Conservation (phyloP, 2,113 vertebrate species). For the Macrotis lagotis region DNA sequence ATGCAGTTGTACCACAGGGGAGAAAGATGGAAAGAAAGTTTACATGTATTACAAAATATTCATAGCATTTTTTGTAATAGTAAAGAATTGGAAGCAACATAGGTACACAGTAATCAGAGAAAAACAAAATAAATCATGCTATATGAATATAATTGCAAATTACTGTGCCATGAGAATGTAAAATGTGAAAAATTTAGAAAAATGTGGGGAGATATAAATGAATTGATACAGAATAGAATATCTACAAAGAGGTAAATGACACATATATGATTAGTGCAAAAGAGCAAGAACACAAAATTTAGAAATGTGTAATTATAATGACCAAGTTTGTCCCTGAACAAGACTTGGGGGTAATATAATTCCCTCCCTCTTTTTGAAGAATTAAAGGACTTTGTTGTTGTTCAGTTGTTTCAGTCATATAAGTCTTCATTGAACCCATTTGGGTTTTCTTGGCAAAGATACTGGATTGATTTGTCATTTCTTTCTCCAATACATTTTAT, state of each 20-base stretch:
- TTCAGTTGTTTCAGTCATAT: background rate
- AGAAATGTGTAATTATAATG: background rate
- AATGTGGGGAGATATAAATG: background rate
- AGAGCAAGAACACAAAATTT: background rate
- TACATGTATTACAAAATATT: background rate
- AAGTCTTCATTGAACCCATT: background rate
- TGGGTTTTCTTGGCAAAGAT: background rate
- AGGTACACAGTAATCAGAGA: background rate
- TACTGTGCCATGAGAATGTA: background rate
- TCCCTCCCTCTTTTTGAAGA: background rate
- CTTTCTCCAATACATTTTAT: background rate
- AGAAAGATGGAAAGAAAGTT: background rate
- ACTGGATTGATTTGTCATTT: background rate
- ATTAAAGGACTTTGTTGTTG: background rate
- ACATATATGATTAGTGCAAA: background rate
- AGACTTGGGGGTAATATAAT: background rate
- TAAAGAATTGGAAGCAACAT: background rate
- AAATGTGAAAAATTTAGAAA: background rate
- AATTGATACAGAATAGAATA: background rate
- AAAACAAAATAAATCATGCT: background rate
- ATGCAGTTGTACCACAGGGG: background rate
- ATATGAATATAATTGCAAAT: background rate
- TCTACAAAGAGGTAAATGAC: background rate
- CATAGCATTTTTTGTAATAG: background rate
- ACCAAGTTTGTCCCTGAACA: background rate